Evolutionary conservation across 1,140 invertebrate species (phyloP), one percentile per base, ranked within the genome.

Genomic region (Globodera ellingtonae): DNA sequence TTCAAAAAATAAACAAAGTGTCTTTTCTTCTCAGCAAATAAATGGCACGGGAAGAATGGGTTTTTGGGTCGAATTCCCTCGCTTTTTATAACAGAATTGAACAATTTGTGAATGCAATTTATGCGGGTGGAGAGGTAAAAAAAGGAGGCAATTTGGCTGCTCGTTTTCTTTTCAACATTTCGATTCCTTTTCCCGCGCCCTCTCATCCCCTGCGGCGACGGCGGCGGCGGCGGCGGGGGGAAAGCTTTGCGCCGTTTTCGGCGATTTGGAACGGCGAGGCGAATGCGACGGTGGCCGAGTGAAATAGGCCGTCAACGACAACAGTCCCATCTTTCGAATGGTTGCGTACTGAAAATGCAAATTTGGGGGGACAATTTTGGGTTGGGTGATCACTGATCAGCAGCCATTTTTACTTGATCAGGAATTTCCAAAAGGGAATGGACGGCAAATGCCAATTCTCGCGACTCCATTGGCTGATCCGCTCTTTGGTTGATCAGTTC

Each of bases 341-440:
- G 67, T 70, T 44, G 67, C 67, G 67, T 70, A 70, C 67, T 70
- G 67, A 70, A 70, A 18, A 70, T 47, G 24, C 6, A 70, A 70
- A 70, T 10, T 15, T 75, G 35, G 35, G 8, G 6, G 15, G 18
- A n/a, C 56, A 62, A 4, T 70, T 24, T 44, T 76, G 46, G 21
- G 18, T 35, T 9, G n/a, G 66, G 8, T 66, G 56, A 52, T n/a
- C 65, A 47, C 46, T 3, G 52, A 46, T 62, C 50, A 18, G 44
- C 21, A 50, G 15, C 18, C 6, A 5, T 21, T 75, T 74, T 75
- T 75, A 69, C 75, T 69, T 88, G 86, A 74, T 88, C 86, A 3
- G 86, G 87, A 73, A 88, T 84, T 74, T 89, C 87, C 15, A 89
- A 80, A 15, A 89, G 79, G 10, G 87, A 87, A 50, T 89, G 89